These are phyloP conservation scores for Bubo blakistoni DNA, from an alignment of 2,113 vertebrate genomes.

Conservation along the genomic window DNA sequence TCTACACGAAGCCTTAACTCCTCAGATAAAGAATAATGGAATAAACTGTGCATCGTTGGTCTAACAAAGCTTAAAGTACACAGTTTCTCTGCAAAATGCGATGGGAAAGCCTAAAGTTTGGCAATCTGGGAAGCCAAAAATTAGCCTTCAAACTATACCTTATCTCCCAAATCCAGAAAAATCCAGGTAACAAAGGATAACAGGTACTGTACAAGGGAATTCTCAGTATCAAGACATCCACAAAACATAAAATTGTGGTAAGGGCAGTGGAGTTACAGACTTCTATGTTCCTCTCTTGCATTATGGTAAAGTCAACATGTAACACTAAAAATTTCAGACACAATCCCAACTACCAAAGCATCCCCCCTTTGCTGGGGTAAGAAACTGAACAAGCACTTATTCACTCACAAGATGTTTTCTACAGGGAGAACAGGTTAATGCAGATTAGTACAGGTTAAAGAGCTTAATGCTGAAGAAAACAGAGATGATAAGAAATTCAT, in stretches of 20 bases:
- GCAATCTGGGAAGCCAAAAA: neutral
- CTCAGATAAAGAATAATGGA: neutral
- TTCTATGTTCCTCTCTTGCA: neutral
- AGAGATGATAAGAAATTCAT: neutral
- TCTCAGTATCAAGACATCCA: neutral
- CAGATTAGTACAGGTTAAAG: neutral
- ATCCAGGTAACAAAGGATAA: neutral
- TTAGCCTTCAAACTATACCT: neutral
- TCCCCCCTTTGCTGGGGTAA: neutral
- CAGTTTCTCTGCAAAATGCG: neutral
- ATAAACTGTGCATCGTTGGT: neutral
- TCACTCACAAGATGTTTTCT: neutral
- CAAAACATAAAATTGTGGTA: neutral
- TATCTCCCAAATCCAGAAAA: neutral
- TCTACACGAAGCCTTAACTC: neutral
- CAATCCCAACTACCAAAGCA: neutral
- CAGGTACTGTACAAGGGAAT: neutral
- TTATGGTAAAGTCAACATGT: neutral
- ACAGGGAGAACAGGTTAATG: neutral
- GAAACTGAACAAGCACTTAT: neutral
- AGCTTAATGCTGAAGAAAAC: neutral
- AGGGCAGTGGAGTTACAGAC: neutral
- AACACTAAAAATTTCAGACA: neutral
- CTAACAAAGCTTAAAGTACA: neutral
- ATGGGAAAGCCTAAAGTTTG: neutral